Percentiles rank a stretch among this genome's conserved stretches.
Evolutionary conservation across 2,888 invertebrate genomes (phyloP).

Genomic region (Aelia acuminata): DNA sequence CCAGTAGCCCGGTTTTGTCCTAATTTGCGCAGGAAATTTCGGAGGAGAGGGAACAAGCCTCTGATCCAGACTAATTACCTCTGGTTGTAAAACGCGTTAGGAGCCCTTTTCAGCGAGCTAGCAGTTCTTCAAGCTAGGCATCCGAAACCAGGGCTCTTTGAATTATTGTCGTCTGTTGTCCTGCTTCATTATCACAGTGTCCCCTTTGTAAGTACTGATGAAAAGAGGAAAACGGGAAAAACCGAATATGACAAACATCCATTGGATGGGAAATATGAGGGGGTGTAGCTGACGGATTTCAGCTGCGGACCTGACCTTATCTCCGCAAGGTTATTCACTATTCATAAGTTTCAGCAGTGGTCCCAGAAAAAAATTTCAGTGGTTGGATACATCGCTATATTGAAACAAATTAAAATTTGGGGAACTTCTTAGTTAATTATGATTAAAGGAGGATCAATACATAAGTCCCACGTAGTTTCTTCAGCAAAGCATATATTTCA

Average conservation of each 20-base stretch:
- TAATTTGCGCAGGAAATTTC: slow-evolving; percentile 53
- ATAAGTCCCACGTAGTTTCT: no score
- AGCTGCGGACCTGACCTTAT: not conserved
- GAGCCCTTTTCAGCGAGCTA: slow-evolving; percentile 23
- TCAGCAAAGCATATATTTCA: no score
- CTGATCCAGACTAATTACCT: slow-evolving; percentile 50
- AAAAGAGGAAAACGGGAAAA: not conserved
- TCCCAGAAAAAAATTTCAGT: no score
- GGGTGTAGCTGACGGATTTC: not conserved
- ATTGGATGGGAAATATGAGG: not conserved
- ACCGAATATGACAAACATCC: not conserved
- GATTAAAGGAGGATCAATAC: no score
- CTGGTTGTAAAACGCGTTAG: slow-evolving; percentile 56
- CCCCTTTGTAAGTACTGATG: not conserved
- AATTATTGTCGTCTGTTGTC: slow-evolving; percentile 11
- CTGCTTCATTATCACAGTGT: not conserved
- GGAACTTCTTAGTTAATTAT: no score
- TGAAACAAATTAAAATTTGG: no score
- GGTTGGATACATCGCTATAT: no score
- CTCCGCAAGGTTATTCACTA: no score
- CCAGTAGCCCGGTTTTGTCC: slow-evolving; percentile 10
- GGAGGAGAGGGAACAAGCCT: slow-evolving; percentile 49
- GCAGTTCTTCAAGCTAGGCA: not conserved
- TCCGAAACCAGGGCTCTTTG: slow-evolving; percentile 35
- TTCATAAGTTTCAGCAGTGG: no score